Base-by-base conservation (phyloP, 2,113 vertebrate genomes). In the Capreolus pygargus region DNA sequence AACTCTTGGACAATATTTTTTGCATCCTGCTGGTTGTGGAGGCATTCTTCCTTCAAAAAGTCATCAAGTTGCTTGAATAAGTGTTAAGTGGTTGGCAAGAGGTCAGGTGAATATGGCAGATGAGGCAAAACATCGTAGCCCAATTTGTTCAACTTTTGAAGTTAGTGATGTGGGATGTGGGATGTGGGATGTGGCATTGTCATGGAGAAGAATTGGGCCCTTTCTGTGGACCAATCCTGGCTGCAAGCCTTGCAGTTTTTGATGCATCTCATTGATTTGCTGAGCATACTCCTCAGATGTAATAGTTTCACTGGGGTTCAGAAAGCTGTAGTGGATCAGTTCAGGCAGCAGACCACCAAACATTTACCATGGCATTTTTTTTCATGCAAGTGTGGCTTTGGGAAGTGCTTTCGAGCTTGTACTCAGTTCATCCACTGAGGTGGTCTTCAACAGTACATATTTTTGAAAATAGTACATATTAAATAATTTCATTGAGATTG, bases 61-160 rank as follows among this genome's bases (percentile, higher is more conserved):
- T 39, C 36, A 43, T 74, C 70, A 43, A 43, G 70, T 43, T 43
- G 36, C 19, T 74, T 43, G 1, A 74, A 25, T 19, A 74, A 25
- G 36, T 74, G 11, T 7, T 74, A 74, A 3, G n/a, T 13, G 19
- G 36, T 25, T 43, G 36, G 36, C 0, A 6, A 74, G 70, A 74
- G 70, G 36, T 74, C 70, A 74, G 21, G 12, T 39, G 23, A 43
- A 43, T 74, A 43, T 43, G 70, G 36, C 21, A 43, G 70, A 25
- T 39, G 6, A 74, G 36, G 70, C 70, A 74, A 74, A 74, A 74
- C 0, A 0, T 11, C 10, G 3, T 39, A 13, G 36, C 36, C 55
- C 36, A 74, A 2, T 43, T 14, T 15, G 1, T 43, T 74, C 70
- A 74, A 74, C 36, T 43, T 74, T 74, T 23, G 70, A 74, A 74